Base-by-base conservation (phyloP, 2,888 invertebrate species). In the Clanis bilineata region DNA sequence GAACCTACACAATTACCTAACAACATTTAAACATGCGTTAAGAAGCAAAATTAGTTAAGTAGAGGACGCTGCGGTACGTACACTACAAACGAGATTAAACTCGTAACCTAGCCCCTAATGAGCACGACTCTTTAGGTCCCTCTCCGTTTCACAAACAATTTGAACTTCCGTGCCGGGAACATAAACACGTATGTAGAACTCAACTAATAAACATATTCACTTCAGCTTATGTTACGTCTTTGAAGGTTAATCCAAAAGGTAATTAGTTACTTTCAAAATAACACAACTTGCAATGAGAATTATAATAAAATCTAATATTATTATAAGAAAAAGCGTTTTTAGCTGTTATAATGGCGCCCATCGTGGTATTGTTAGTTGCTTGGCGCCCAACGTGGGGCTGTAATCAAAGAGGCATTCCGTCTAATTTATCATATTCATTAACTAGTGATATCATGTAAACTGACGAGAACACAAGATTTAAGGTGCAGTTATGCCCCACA, bases 141-240 rank as follows among this genome's bases (percentile, higher is more conserved):
- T 70, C 68, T 72, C 67, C 60, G 66, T 71, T 73, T 69, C 70
- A 68, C 74, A 71, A 79, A 78, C 76, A 73, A 70, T 74, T 77
- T 68, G 63, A 71, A 70, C 71, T 73, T 70, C 61, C 66, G 58
- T 57, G 57, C 57, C 61, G 39, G 47, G 18, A 59, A 44, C 41
- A 60, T 64, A 66, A 72, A 74, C 64, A 74, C 63, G 72, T 66
- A 76, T 69, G 72, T 65, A 62, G 63, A 59, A 69, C 59, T 63
- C 38, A 9, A 15, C 15, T 3, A 41, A 41, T 6, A 23, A 39
- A 39, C 23, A 15, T 15, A 18, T 38, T 10, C 21, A 23, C 56
- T 22, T 12, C 9, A 41, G 18, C 18, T 18, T 41, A 18, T 3
- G 7, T 41, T 18, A 41, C 39, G 25, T 21, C 18, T 25, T 22